A percentile compares a stretch with the other conserved stretches of the same genome.
phyloP scores from a whole-genome alignment of 2,888 invertebrate genomes.

The Polyommatus iphigenia region DNA sequence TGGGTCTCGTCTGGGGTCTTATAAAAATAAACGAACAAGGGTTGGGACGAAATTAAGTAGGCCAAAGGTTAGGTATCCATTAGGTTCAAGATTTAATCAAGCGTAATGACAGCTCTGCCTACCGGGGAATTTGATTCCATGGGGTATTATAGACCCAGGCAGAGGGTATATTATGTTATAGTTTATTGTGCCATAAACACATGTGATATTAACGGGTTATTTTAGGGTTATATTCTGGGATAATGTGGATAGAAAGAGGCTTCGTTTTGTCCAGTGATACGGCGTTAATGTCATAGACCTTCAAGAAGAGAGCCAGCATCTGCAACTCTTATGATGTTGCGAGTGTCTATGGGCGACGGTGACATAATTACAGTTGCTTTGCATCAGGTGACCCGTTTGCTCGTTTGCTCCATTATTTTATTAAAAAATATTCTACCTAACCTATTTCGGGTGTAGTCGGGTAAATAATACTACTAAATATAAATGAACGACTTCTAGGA shows the following conservation, averaged over 20 bases:
- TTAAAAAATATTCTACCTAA: no score
- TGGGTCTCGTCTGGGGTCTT: slow-evolving; percentile 22
- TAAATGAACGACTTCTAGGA: no score
- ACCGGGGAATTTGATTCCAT: slow-evolving; percentile 30
- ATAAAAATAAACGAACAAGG: slow-evolving; percentile 41
- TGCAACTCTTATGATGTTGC: no score
- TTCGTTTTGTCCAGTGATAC: neutral
- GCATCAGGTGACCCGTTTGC: no score
- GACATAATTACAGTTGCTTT: no score
- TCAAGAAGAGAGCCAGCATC: no score
- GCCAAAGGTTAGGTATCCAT: slow-evolving; percentile 47
- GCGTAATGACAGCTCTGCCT: slow-evolving; percentile 43
- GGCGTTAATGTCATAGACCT: neutral
- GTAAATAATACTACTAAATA: no score
- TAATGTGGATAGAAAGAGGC: neutral
- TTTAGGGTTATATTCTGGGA: neutral
- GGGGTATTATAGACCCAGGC: neutral
- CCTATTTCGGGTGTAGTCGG: no score
- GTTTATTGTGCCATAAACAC: neutral
- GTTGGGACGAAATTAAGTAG: slow-evolving; percentile 45
- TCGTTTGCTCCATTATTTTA: no score
- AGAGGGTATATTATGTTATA: neutral
- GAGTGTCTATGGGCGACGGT: no score
- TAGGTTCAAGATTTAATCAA: slow-evolving; percentile 48
- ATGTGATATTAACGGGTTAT: neutral